Conservation (phyloP, 2,797 vertebrate species). For the Sebastolobus alascanus region DNA sequence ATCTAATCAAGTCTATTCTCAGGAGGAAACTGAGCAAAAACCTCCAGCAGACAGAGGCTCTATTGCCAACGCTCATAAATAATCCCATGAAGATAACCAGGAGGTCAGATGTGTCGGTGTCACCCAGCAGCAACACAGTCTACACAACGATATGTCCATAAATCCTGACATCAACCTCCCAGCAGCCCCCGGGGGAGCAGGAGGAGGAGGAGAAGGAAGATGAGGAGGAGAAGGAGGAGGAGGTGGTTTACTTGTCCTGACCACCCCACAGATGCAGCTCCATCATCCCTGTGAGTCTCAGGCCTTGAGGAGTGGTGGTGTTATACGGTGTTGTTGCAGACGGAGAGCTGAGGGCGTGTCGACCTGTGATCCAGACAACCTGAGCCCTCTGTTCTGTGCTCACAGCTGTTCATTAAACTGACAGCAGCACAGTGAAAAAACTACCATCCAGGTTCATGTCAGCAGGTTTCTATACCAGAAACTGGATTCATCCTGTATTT, state of each 20-base stretch:
- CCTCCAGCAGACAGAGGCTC: not conserved
- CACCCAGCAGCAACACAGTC: conserved; percentile 16
- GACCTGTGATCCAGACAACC: conserved; percentile 3
- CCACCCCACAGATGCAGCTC: conserved; percentile 35
- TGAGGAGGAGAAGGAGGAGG: not conserved
- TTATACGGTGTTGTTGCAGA: not conserved
- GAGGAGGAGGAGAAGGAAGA: not conserved
- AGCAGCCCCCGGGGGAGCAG: not conserved
- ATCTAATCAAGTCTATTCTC: not conserved
- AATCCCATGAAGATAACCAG: conserved; percentile 1
- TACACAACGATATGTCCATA: conserved; percentile 32
- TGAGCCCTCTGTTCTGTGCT: not conserved
- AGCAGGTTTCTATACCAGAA: not conserved
- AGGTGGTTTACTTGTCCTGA: conserved; percentile 31
- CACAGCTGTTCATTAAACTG: conserved; percentile 27
- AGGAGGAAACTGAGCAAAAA: not conserved
- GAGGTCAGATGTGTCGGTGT: not conserved
- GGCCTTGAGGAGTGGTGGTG: not conserved
- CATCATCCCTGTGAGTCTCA: conserved; percentile 35
- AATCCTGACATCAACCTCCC: conserved; percentile 15
- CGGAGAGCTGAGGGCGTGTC: not conserved
- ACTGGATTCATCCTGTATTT: not conserved
- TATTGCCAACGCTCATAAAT: not conserved
- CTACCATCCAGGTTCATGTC: not conserved
- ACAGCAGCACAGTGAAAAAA: conserved; percentile 8